These are phyloP conservation scores for Drosophila meridionalis DNA, from an alignment of 2,888 invertebrate species.

Conservation along the genomic window DNA sequence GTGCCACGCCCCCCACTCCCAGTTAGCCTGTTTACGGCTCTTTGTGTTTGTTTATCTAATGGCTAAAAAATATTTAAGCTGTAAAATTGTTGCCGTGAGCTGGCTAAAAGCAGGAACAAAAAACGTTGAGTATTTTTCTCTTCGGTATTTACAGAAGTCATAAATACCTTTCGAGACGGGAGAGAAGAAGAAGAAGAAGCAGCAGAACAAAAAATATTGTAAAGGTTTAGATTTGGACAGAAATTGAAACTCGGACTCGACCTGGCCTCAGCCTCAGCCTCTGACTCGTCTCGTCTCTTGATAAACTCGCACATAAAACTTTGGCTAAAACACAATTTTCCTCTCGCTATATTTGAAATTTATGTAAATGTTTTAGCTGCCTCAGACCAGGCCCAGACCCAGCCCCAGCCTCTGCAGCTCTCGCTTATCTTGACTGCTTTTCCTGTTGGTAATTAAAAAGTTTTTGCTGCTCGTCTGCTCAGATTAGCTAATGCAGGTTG, in stretches of 20 bases:
- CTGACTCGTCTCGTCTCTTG: conserved; percentile 27
- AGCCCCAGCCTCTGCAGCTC: not conserved
- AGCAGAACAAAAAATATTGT: not conserved
- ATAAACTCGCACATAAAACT: conserved; percentile 57
- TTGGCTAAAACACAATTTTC: conserved; percentile 50
- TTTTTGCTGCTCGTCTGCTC: conserved; percentile 56
- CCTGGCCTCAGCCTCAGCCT: conserved; percentile 19
- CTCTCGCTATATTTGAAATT: conserved; percentile 73
- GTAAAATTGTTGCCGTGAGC: conserved; percentile 68
- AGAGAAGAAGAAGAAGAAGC: not conserved
- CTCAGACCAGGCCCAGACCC: conserved; percentile 5
- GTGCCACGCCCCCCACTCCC: conserved; percentile 5
- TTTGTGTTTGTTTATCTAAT: conserved; percentile 78
- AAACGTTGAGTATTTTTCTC: conserved; percentile 37
- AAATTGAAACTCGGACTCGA: conserved; percentile 1
- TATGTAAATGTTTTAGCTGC: conserved; percentile 63
- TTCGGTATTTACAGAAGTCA: conserved; percentile 68
- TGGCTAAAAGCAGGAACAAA: conserved; percentile 49
- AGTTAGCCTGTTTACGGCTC: conserved; percentile 25
- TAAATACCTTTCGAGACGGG: conserved; percentile 63
- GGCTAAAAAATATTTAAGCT: conserved; percentile 78
- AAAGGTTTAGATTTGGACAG: conserved; percentile 46
- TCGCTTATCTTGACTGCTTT: conserved; percentile 70
- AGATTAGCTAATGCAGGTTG: conserved; percentile 72
- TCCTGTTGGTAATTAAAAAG: conserved; percentile 78